Evolutionary conservation across 2,888 invertebrate genomes (phyloP).

Genomic region (Perizoma flavofasciatum): DNA sequence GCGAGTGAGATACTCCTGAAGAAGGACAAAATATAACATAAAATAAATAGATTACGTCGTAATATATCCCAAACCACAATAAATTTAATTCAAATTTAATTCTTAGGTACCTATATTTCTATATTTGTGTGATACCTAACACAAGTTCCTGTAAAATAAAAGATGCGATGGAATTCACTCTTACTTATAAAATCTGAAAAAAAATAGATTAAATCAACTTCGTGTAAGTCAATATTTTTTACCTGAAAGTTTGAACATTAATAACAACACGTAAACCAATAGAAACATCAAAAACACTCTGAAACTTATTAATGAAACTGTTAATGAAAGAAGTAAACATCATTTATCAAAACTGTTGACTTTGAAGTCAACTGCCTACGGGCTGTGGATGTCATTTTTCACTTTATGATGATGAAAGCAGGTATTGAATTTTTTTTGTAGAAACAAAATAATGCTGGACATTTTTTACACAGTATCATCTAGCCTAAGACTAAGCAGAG

Average conservation of each 20-base stretch:
- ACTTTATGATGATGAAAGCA: neutral
- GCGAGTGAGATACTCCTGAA: no score
- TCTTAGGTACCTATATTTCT: no score
- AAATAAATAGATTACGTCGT: no score
- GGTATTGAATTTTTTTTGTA: neutral
- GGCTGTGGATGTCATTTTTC: neutral
- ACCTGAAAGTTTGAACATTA: conserved; percentile 2
- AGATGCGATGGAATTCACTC: no score
- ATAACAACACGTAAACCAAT: conserved; percentile 5
- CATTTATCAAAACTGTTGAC: conserved; percentile 24
- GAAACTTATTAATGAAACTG: conserved; percentile 31
- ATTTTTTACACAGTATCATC: no score
- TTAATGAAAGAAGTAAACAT: conserved; percentile 4
- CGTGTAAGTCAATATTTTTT: neutral
- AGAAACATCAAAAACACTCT: conserved; percentile 19
- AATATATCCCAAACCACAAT: no score
- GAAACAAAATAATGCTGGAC: no score
- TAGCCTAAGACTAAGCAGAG: no score
- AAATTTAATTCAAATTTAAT: no score
- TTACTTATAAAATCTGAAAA: neutral
- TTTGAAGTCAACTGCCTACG: conserved; percentile 1
- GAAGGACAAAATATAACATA: no score
- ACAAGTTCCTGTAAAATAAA: no score
- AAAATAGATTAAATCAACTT: neutral
- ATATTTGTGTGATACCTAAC: no score